phyloP scores from a whole-genome alignment of 2,888 invertebrate species.

The Ferrisia virgata region DNA sequence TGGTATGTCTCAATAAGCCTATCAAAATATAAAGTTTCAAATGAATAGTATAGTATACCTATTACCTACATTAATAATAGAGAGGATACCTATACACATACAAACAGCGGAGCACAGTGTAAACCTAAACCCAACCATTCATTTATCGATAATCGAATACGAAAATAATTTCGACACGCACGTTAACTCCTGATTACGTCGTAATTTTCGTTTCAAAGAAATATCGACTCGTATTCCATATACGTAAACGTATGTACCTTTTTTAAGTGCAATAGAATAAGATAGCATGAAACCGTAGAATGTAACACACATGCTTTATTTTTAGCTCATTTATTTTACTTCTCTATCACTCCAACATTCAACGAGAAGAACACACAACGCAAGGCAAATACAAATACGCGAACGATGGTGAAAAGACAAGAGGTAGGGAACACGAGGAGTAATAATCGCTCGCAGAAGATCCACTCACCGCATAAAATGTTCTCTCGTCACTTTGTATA shows the following conservation, averaged over 20 bases:
- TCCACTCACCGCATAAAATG: neutral
- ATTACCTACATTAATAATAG: neutral
- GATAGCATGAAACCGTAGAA: neutral
- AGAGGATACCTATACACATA: neutral
- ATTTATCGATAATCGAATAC: slow-evolving; percentile 1
- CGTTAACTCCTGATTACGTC: slow-evolving; percentile 9
- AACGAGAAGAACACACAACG: neutral
- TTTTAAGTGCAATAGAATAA: neutral
- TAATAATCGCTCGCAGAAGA: neutral
- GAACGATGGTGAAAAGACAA: neutral
- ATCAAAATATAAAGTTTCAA: neutral
- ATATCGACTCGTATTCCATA: neutral
- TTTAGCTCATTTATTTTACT: neutral
- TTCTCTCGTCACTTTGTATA: neutral
- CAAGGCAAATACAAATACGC: too few relatives aligned
- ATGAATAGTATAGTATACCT: too few relatives aligned
- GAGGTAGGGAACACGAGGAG: neutral
- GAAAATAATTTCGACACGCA: slow-evolving; percentile 9
- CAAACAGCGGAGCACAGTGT: neutral
- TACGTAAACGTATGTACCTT: too few relatives aligned
- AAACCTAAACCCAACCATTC: neutral
- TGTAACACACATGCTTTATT: neutral
- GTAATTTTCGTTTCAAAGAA: neutral
- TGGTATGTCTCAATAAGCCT: too few relatives aligned
- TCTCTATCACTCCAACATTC: neutral